These are phyloP conservation scores for Oostethus manadensis DNA, from an alignment of 2,113 vertebrate species.

Conservation along the genomic window DNA sequence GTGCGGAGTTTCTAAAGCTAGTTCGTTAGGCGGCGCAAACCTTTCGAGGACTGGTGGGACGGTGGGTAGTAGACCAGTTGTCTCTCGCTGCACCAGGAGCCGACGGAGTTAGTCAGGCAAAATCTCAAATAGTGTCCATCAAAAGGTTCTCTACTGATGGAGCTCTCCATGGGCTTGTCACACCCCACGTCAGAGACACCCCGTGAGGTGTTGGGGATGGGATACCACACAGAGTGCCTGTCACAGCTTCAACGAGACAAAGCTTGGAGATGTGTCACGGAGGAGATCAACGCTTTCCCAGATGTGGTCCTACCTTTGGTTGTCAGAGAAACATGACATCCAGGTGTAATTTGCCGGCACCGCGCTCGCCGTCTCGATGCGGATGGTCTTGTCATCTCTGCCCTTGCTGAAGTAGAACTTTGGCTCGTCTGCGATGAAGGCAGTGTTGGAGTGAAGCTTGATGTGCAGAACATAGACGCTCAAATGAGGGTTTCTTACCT, in stretches of 20 bases:
- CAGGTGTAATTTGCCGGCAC: slow-evolving; percentile 47
- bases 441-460: too few species aligned
- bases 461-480: not conserved
- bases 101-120: slow-evolving; percentile 73
- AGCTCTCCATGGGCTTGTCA: slow-evolving; percentile 67
- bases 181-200: slow-evolving; percentile 48
- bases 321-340: slow-evolving; percentile 4
- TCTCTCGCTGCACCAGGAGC: slow-evolving; percentile 55
- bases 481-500: slow-evolving; percentile 69
- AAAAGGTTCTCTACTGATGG: slow-evolving; percentile 29
- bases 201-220: not conserved
- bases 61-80: rapidly evolving
- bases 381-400: not conserved
- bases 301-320: slow-evolving; percentile 25
- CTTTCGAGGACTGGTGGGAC: rapidly evolving
- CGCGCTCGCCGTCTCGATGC: slow-evolving; percentile 19
- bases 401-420: not conserved
- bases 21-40: slow-evolving; percentile 7
- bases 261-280: not conserved
- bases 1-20: not conserved
- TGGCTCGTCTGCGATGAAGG: slow-evolving; percentile 37
- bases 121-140: slow-evolving; percentile 53
- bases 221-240: slow-evolving; percentile 20
- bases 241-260: slow-evolving; percentile 34
- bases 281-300: not conserved